Conservation (phyloP, 2,888 invertebrate genomes). For the Apocheima hispidaria region DNA sequence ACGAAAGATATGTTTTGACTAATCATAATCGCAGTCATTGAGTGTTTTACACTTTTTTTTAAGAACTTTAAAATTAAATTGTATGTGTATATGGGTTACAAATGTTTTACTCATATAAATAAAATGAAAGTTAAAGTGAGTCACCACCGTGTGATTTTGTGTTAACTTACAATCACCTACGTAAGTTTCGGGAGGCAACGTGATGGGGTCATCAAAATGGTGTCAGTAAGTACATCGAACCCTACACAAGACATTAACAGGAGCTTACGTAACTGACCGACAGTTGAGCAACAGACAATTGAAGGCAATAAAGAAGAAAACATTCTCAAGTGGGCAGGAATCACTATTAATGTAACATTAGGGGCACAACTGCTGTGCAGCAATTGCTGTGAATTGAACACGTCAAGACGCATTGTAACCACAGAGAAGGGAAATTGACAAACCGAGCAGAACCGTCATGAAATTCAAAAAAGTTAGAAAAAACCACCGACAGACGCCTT, state of each 20-base stretch:
- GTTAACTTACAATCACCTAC: slow-evolving; percentile 14
- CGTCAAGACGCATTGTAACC: slow-evolving; percentile 50
- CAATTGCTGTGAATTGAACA: slow-evolving; percentile 57
- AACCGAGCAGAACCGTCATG: slow-evolving; percentile 54
- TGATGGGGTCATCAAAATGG: slow-evolving; percentile 38
- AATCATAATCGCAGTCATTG: too few species aligned
- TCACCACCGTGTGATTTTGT: not conserved
- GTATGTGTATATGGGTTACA: not conserved
- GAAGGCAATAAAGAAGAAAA: slow-evolving; percentile 77
- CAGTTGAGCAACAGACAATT: slow-evolving; percentile 79
- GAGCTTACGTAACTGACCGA: slow-evolving; percentile 70
- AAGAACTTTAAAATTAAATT: not conserved
- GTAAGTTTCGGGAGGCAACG: too few species aligned
- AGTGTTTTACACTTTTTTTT: not conserved
- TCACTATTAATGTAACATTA: slow-evolving; percentile 73
- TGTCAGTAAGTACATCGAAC: slow-evolving; percentile 70
- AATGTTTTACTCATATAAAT: not conserved
- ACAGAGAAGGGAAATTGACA: slow-evolving; percentile 52
- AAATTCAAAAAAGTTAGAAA: slow-evolving; percentile 59
- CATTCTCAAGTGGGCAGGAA: slow-evolving; percentile 71
- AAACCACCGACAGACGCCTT: slow-evolving; percentile 59
- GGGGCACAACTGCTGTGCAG: slow-evolving; percentile 55
- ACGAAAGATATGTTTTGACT: too few species aligned
- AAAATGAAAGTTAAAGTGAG: not conserved
- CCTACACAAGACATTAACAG: slow-evolving; percentile 67